Evolutionary conservation across 2,797 vertebrate species (phyloP).

Genomic region (Kryptopterus vitreolus): DNA sequence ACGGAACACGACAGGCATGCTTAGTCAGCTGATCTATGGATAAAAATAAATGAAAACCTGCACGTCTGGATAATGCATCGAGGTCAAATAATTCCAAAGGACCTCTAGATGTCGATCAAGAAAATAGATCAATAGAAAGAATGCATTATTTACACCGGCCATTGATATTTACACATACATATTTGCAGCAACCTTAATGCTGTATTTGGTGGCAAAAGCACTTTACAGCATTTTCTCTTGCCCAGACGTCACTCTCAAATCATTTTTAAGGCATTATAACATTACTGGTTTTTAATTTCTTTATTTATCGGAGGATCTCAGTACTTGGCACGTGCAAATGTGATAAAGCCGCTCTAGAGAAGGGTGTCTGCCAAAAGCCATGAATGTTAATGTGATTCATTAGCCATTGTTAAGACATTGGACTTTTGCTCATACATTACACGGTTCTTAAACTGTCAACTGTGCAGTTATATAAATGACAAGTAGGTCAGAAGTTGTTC

Average conservation of each 20-base stretch:
- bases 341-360: too few relatives aligned
- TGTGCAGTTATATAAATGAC: neutral
- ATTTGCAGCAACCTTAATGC: too few relatives aligned
- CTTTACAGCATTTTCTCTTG: neutral
- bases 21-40: constrained; percentile 14
- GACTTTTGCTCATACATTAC: neutral
- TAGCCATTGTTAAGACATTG: neutral
- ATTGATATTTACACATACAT: neutral
- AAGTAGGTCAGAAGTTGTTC: neutral
- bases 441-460: neutral
- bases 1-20: constrained; percentile 15
- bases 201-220: too few relatives aligned
- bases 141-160: neutral
- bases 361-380: too few relatives aligned
- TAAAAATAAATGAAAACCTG: constrained; percentile 12
- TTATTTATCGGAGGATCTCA: neutral
- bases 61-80: neutral
- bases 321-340: too few relatives aligned
- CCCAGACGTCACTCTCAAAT: neutral
- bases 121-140: neutral
- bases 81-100: neutral
- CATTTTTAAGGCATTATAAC: neutral
- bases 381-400: neutral
- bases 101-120: neutral
- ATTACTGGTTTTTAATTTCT: neutral